These are phyloP conservation scores for Dendrocopos noguchii DNA, from an alignment of 2,113 vertebrate genomes.

Conservation along the genomic window DNA sequence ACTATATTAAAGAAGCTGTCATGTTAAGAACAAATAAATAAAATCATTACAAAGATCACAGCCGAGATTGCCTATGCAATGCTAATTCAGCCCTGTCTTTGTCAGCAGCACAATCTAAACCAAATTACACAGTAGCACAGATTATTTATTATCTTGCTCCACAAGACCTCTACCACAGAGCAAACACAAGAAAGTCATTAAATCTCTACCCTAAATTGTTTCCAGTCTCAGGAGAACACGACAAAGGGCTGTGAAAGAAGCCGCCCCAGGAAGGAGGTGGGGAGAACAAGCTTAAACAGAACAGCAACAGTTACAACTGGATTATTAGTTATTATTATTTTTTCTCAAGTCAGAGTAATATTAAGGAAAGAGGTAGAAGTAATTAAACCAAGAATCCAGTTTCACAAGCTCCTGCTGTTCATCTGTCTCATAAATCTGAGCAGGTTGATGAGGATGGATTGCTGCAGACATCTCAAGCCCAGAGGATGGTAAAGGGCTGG, in stretches of 20 bases:
- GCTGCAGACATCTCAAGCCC: background rate
- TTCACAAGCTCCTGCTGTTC: background rate
- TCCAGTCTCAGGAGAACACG: background rate
- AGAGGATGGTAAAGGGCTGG: background rate
- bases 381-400: background rate
- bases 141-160: conserved; percentile 22
- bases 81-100: background rate
- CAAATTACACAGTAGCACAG: background rate
- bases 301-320: background rate
- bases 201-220: background rate
- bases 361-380: background rate
- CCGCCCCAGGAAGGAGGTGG: background rate
- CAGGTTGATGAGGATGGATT: background rate
- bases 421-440: background rate
- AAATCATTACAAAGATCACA: background rate
- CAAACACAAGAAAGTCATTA: background rate
- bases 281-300: background rate
- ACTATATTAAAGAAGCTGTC: background rate
- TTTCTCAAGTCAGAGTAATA: background rate
- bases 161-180: background rate
- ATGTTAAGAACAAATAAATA: background rate
- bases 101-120: background rate
- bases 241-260: background rate
- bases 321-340: too few relatives aligned
- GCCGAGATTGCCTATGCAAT: background rate